Evolutionary conservation across 2,888 invertebrate species (phyloP).

Genomic region (Pachycephus smyrnensis): DNA sequence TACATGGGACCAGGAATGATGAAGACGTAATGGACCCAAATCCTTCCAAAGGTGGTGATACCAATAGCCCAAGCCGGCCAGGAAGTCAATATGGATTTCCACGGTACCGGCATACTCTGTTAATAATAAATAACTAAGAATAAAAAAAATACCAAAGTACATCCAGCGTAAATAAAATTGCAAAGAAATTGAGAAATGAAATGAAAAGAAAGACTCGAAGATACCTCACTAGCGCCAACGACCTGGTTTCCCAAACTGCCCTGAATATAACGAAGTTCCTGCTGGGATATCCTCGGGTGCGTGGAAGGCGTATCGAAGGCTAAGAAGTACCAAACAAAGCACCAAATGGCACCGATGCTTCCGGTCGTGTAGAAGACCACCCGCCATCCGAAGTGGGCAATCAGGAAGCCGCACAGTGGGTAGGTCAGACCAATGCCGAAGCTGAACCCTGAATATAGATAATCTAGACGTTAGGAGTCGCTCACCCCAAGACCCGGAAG

Average conservation of each 20-base stretch:
- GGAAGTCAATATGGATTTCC: slow-evolving; percentile 74
- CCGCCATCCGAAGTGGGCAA: slow-evolving; percentile 77
- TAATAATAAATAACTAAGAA: neutral
- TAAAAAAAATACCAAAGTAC: neutral
- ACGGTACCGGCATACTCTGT: slow-evolving; percentile 71
- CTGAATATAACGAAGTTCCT: slow-evolving; percentile 77
- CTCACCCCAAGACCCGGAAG: slow-evolving; percentile 61
- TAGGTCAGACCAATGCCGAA: slow-evolving; percentile 81
- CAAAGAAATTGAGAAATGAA: neutral
- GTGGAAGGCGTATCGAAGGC: slow-evolving; percentile 77
- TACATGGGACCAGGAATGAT: slow-evolving; percentile 79
- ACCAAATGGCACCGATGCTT: slow-evolving; percentile 74
- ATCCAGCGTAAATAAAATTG: no score
- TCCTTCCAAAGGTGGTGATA: slow-evolving; percentile 80
- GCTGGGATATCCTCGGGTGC: slow-evolving; percentile 76
- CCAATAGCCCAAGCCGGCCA: slow-evolving; percentile 79
- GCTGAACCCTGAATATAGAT: slow-evolving; percentile 74
- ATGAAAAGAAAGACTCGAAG: neutral
- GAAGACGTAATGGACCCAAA: slow-evolving; percentile 81
- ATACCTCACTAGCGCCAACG: slow-evolving; percentile 66
- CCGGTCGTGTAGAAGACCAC: slow-evolving; percentile 80
- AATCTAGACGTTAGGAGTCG: slow-evolving; percentile 64
- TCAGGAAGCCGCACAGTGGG: slow-evolving; percentile 77
- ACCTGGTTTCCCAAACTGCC: slow-evolving; percentile 72
- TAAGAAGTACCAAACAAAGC: slow-evolving; percentile 76